Evolutionary conservation across 2,113 vertebrate genomes (phyloP), one percentile per base, ranked within the genome.

Genomic region (Centrocercus urophasianus): DNA sequence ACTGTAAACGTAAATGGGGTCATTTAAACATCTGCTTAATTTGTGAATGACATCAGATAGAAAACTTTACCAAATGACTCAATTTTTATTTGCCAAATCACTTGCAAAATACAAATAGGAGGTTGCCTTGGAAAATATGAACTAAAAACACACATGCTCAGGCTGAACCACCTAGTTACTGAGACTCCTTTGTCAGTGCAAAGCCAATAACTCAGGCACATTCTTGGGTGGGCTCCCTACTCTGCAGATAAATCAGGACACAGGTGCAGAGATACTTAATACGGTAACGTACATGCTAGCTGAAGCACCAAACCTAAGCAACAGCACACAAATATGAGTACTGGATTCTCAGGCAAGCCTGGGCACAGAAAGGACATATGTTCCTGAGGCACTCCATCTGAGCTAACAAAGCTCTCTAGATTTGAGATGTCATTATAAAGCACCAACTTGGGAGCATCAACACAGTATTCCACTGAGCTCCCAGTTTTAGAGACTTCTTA

Each of bases 81-180:
- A 14, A 66, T 74, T 88, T 76, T 10, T n/a, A 79, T 70, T 90
- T 91, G 87, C 45, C 65, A 77, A 92, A 87, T 73, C 45, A 36
- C 0, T 0, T 34, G 67, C 60, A 74, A 80, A 77, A 83, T 34
- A 70, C 28, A 74, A 95, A 43, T 57, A 67, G 34, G 17, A 86
- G 22, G 45, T 63, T 83, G 56, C 42, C 78, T 73, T 85, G 89
- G 81, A 84, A 93, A 93, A 87, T 28, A 76, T 13, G n/a, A 90
- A 82, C 59, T 61, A 24, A 82, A 79, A 40, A 74, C 74, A 48
- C 69, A 48, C n/a, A 38, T 40, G 32, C 40, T 90, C 59, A 82
- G 57, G 60, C n/a, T 86, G 52, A 84, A 24, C 84, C 42, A 67
- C 10, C 9, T 59, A 63, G 30, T 76, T 85, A 70, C 30, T 42